Evolutionary conservation across 2,888 invertebrate genomes (phyloP).

Genomic region (Cynaeus angustus): DNA sequence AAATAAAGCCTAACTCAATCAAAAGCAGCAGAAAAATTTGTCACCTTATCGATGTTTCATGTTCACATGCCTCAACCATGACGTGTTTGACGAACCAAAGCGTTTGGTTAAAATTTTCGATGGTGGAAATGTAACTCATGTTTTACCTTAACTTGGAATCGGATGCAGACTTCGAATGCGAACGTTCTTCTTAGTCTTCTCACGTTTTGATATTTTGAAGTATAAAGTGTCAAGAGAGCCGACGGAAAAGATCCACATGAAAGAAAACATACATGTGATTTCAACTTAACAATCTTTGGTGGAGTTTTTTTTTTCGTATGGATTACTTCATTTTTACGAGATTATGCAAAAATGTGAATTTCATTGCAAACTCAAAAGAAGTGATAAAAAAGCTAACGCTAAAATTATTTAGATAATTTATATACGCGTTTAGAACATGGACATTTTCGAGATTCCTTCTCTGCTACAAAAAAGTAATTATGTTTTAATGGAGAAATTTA

Average conservation of each 20-base stretch:
- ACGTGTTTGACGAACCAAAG: conserved; percentile 11
- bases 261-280: conserved; percentile 21
- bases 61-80: background rate
- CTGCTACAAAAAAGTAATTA: conserved; percentile 3
- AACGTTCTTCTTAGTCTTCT: background rate
- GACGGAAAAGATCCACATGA: conserved; percentile 5
- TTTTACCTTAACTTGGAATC: conserved; percentile 9
- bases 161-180: conserved; percentile 20
- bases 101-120: conserved; percentile 13
- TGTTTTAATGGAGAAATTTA: conserved; percentile 4
- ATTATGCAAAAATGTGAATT: conserved; percentile 12
- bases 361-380: conserved; percentile 4
- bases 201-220: conserved; percentile 29
- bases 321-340: conserved; percentile 7
- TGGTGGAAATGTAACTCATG: conserved; percentile 19
- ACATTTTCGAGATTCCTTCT: conserved; percentile 1
- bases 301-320: background rate
- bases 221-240: conserved; percentile 28
- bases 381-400: background rate
- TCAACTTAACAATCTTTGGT: conserved; percentile 19
- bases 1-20: background rate
- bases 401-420: conserved; percentile 3
- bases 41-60: background rate
- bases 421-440: background rate
- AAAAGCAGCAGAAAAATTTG: background rate